Base-by-base conservation (phyloP, 2,888 invertebrate genomes). In the Hemicrepidius hirtus region DNA sequence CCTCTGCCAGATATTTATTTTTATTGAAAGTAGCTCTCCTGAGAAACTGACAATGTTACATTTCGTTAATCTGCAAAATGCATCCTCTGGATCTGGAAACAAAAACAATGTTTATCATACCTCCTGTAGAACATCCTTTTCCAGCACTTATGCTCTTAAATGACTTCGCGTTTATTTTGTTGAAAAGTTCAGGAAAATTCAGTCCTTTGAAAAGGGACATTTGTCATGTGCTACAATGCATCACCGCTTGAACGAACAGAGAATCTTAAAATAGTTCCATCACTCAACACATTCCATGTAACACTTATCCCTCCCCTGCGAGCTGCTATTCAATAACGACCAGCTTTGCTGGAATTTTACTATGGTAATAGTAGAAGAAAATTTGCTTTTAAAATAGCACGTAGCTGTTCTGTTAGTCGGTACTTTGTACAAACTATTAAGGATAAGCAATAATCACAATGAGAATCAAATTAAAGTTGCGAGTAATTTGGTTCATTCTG, bases 221-320 rank as follows among this genome's bases (percentile, higher is more conserved):
- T 50, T 50, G 50, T 50, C 50, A 50, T 50, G 24, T 50, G 24
- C 50, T 12, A 50, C 50, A 50, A 50, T 50, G 50, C 12, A 50
- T 50, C 50, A 21, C 20, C 50, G 50, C 50, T 50, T 18, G 50
- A 50, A 50, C 50, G 50, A 50, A 24, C 50, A n/a, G 24, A 18
- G 50, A 50, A 50, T 50, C 50, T 24, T 50, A 50, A 50, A 50
- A 50, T 24, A 50, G 50, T 50, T 50, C 24, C 50, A 50, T 50
- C 50, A 50, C 21, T 50, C 50, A 50, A 24, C 21, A 10, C 21
- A 10, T 24, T 50, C 50, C 21, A 3, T 24, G 24, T 50, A 50
- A 50, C 21, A 24, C n/a, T 50, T 50, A 50, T 21, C 50, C 24
- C 21, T 50, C 50, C 50, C 50, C 9, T 24, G 50, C 9, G 50